Percentiles rank a stretch among this genome's conserved stretches.
These are phyloP conservation scores for Varecia variegata DNA, from an alignment of 2,797 vertebrate genomes.

Conservation along the genomic window DNA sequence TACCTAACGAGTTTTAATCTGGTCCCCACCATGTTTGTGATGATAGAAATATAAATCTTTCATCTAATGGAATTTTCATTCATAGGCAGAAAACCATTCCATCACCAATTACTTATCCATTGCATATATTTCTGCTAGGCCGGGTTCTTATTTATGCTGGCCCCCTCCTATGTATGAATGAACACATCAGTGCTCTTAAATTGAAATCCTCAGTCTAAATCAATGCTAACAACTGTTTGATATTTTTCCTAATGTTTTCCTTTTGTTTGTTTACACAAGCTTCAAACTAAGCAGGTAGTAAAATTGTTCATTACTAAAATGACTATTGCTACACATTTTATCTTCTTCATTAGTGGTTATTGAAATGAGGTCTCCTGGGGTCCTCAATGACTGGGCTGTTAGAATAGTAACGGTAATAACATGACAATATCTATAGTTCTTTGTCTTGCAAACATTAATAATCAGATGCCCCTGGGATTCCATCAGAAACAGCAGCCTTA, in stretches of 20 bases:
- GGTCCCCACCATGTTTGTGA: background rate
- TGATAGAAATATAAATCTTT: conserved; percentile 3
- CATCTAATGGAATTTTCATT: conserved; percentile 39
- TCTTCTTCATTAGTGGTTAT: conserved; percentile 68
- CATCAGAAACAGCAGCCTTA: conserved; percentile 56
- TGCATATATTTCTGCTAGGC: background rate
- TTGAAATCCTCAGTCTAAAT: conserved; percentile 42
- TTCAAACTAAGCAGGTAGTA: conserved; percentile 54
- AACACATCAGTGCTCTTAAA: background rate
- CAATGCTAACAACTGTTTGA: conserved; percentile 5
- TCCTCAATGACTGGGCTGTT: conserved; percentile 57
- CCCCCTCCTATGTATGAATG: conserved; percentile 8
- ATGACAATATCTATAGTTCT: conserved; percentile 55
- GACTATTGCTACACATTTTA: conserved; percentile 48
- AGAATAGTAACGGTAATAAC: conserved; percentile 60
- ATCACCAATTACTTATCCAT: conserved; percentile 21
- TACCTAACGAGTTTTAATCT: conserved; percentile 19
- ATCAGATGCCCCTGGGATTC: conserved; percentile 49
- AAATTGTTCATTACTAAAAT: conserved; percentile 60
- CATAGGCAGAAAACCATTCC: conserved; percentile 32
- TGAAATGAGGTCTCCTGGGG: conserved; percentile 60
- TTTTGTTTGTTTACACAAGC: conserved; percentile 53
- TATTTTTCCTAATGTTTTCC: conserved; percentile 6
- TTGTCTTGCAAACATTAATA: conserved; percentile 67
- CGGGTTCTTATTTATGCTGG: background rate